phyloP scores from a whole-genome alignment of 2,888 invertebrate species.

The Diaperis boleti region DNA sequence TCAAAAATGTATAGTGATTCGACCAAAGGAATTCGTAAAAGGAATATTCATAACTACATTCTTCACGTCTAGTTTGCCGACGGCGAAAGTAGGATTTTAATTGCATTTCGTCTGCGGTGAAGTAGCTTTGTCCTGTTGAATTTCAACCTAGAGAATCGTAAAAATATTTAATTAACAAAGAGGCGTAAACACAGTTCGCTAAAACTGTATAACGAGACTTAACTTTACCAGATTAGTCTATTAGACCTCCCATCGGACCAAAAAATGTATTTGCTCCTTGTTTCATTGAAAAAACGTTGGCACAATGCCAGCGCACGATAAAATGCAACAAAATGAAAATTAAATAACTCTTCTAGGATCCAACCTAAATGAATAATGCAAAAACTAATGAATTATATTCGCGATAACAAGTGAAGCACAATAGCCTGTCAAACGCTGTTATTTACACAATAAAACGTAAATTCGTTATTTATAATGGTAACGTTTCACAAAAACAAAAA shows the following conservation, averaged over 20 bases:
- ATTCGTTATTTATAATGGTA: constrained; percentile 33
- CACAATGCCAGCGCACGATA: constrained; percentile 14
- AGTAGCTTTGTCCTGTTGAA: background rate
- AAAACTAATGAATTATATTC: constrained; percentile 39
- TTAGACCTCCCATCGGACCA: constrained; percentile 1
- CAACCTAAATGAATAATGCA: constrained; percentile 35
- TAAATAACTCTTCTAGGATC: constrained; percentile 37
- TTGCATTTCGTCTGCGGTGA: background rate
- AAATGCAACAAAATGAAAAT: constrained; percentile 37
- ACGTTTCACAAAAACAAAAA: constrained; percentile 29
- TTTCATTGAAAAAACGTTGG: constrained; percentile 28
- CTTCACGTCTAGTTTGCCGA: background rate
- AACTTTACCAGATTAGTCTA: constrained; percentile 13
- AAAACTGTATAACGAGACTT: constrained; percentile 2
- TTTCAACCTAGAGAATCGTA: constrained; percentile 2
- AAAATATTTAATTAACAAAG: constrained; percentile 25
- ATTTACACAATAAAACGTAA: constrained; percentile 37
- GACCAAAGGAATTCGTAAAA: too few species aligned
- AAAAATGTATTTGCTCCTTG: constrained; percentile 5
- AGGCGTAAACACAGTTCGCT: constrained; percentile 12
- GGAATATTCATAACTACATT: too few species aligned
- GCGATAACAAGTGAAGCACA: constrained; percentile 32
- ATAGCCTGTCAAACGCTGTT: constrained; percentile 38
- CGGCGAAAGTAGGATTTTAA: background rate
- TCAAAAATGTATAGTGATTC: too few species aligned